Conservation (phyloP, 1,140 invertebrate genomes). For the Chymomyza costata region DNA sequence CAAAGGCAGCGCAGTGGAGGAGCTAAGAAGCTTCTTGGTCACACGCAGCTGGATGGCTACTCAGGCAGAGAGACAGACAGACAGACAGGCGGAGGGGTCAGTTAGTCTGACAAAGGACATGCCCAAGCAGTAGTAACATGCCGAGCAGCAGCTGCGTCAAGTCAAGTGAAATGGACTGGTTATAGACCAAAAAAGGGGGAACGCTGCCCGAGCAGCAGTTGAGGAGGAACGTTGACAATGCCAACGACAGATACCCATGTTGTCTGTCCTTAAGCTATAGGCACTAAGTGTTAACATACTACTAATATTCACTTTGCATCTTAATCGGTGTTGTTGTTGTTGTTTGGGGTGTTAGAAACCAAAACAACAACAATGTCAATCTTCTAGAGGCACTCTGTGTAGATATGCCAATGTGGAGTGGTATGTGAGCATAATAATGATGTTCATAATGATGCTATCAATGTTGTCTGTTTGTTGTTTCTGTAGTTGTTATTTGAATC, state of each 20-base stretch:
- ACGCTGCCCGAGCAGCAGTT: conserved; percentile 4
- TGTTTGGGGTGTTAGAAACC: conserved; percentile 31
- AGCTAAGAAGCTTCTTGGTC: conserved; percentile 35
- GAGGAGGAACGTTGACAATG: conserved; percentile 16
- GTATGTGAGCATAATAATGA: not conserved
- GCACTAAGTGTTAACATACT: conserved; percentile 61
- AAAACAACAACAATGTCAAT: conserved; percentile 1
- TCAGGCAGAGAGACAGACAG: conserved; percentile 35
- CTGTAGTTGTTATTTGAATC: too few relatives aligned
- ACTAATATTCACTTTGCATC: conserved; percentile 70
- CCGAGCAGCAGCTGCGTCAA: conserved; percentile 45
- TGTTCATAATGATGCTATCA: conserved; percentile 15
- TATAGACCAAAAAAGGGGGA: conserved; percentile 24
- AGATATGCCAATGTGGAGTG: too few relatives aligned
- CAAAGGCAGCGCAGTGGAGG: not conserved
- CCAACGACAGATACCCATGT: not conserved
- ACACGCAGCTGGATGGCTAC: conserved; percentile 51
- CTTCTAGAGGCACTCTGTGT: too few relatives aligned
- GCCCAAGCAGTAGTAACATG: conserved; percentile 5
- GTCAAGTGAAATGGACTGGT: conserved; percentile 41
- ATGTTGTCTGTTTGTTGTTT: too few relatives aligned
- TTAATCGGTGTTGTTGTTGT: conserved; percentile 53
- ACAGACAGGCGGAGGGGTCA: conserved; percentile 1
- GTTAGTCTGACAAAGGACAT: too few relatives aligned
- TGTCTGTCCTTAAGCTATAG: conserved; percentile 13